phyloP scores from a whole-genome alignment of 2,797 vertebrate species.

The Moxostoma hubbsi region DNA sequence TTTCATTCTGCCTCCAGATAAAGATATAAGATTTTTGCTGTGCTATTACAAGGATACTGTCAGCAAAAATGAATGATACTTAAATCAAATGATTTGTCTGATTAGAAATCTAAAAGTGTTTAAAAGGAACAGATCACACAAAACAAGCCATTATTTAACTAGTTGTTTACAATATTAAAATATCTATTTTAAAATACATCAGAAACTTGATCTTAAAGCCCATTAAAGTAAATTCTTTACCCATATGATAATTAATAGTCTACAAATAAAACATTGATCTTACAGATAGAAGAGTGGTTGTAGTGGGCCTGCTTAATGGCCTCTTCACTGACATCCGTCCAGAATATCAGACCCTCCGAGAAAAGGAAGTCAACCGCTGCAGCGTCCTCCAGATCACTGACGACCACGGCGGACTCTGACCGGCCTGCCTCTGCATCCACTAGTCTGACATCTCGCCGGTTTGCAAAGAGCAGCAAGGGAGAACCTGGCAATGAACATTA shows the following conservation, averaged over 20 bases:
- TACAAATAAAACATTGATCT: slow-evolving; percentile 55
- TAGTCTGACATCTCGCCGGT: slow-evolving; percentile 91
- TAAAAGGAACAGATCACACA: no score
- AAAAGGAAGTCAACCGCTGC: slow-evolving; percentile 94
- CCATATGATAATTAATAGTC: no score
- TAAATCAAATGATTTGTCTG: no score
- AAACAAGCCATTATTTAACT: no score
- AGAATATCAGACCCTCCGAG: slow-evolving; percentile 89
- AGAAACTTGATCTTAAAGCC: no score
- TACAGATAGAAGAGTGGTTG: slow-evolving; percentile 85
- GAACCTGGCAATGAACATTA: slow-evolving; percentile 75
- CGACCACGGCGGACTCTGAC: slow-evolving; percentile 88
- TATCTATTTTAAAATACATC: no score
- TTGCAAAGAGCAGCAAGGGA: slow-evolving; percentile 93
- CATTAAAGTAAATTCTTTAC: no score
- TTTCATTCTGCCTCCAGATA: slow-evolving; percentile 36
- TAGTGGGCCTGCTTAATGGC: slow-evolving; percentile 95
- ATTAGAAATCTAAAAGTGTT: no score
- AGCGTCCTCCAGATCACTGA: slow-evolving; percentile 92
- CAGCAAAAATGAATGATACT: no score
- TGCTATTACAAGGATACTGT: not conserved
- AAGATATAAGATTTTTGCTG: slow-evolving; percentile 10
- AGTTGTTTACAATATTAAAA: no score
- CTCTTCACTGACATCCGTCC: slow-evolving; percentile 98
- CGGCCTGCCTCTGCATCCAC: slow-evolving; percentile 86